Evolutionary conservation across 2,113 vertebrate genomes (phyloP).

Genomic region (Neopipo cinnamomea): DNA sequence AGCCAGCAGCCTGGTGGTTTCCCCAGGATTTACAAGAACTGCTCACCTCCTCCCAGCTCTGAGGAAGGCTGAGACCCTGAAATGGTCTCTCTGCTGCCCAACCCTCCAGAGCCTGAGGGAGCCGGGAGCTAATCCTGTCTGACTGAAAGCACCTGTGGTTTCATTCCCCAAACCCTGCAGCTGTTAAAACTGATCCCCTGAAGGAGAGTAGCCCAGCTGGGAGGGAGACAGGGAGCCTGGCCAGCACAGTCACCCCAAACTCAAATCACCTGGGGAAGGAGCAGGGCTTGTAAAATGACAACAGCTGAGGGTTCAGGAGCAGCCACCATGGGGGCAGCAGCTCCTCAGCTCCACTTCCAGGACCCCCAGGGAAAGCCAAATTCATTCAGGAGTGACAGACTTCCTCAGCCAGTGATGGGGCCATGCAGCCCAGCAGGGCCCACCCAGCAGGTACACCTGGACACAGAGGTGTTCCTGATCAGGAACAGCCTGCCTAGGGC

Average conservation of each 20-base stretch:
- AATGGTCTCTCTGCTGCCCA: accelerated
- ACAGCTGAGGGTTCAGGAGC: no score
- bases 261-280: background rate
- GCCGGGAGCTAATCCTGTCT: accelerated
- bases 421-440: background rate
- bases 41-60: accelerated
- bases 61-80: accelerated
- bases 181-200: accelerated
- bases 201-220: background rate
- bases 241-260: background rate
- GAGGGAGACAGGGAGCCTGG: background rate
- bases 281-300: accelerated
- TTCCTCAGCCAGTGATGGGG: accelerated
- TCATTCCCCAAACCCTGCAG: background rate
- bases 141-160: background rate
- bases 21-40: accelerated
- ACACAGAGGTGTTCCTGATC: accelerated
- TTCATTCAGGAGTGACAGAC: background rate
- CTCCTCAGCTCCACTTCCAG: background rate
- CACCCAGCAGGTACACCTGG: background rate
- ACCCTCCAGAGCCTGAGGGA: background rate
- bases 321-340: accelerated
- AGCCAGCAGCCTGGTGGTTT: accelerated
- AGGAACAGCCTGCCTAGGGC: background rate
- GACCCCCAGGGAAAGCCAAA: background rate